A percentile compares a stretch with the other conserved stretches of the same genome.
Conservation (phyloP, 2,797 vertebrate species). For the Halcyon smyrnensis region DNA sequence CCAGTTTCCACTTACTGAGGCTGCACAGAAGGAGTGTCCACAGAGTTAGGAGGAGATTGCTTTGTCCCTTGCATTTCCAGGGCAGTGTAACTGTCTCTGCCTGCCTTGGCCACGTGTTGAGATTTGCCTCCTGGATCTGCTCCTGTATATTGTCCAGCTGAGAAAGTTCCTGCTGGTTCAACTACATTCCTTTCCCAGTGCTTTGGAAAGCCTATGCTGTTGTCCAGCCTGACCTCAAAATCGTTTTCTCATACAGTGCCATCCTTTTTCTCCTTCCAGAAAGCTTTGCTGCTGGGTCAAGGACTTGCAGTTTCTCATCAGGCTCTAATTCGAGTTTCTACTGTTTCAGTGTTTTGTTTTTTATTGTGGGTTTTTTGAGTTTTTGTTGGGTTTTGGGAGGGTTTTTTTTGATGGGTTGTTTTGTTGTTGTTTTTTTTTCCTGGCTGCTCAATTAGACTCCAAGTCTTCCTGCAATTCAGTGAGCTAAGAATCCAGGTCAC, state of each 20-base stretch:
- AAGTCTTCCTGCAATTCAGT: conserved; percentile 38
- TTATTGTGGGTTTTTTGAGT: no score
- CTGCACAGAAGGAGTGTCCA: background rate
- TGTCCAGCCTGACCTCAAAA: background rate
- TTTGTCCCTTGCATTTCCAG: background rate
- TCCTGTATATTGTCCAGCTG: background rate
- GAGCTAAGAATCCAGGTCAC: conserved; percentile 6
- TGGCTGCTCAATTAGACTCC: background rate
- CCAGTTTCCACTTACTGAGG: background rate
- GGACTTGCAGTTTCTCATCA: background rate
- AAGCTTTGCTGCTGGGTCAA: background rate
- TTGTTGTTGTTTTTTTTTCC: background rate
- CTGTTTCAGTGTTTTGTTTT: background rate
- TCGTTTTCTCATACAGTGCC: background rate
- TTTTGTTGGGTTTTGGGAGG: no score
- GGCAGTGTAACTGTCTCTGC: background rate
- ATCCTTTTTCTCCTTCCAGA: background rate
- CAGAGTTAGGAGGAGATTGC: background rate
- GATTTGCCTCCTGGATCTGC: background rate
- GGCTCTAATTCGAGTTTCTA: background rate
- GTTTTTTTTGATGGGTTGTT: background rate
- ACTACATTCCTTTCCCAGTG: background rate
- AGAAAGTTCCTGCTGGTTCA: background rate
- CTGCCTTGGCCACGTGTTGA: background rate
- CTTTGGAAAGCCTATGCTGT: background rate